Conservation (phyloP, 2,797 vertebrate genomes). For the Anguilla anguilla region DNA sequence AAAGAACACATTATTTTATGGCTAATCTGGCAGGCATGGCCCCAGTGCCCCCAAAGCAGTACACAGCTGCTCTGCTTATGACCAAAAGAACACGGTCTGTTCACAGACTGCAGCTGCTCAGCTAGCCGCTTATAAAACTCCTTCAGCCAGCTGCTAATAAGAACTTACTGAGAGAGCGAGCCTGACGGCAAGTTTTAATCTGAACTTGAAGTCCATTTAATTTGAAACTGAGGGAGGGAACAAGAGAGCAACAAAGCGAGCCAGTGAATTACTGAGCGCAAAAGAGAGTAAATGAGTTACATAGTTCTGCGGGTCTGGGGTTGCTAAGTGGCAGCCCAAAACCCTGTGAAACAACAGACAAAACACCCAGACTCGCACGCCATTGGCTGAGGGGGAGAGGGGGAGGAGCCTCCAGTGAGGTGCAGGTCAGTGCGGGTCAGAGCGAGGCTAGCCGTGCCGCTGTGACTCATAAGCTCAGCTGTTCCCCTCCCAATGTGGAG, state of each 20-base stretch:
- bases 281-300: background rate
- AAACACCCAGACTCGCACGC: background rate
- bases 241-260: background rate
- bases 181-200: background rate
- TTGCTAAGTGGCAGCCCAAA: background rate
- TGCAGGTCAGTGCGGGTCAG: slow-evolving; percentile 21
- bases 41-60: background rate
- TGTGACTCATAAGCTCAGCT: background rate
- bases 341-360: background rate
- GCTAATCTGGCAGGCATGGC: background rate
- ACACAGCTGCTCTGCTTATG: background rate
- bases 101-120: background rate
- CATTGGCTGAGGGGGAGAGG: background rate
- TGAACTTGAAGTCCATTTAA: background rate
- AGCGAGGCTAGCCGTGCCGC: background rate
- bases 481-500: background rate
- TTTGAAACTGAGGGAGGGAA: background rate
- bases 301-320: background rate
- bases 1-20: background rate
- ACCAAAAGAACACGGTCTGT: background rate
- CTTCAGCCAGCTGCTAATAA: background rate
- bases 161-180: background rate
- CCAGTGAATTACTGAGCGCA: background rate
- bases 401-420: background rate
- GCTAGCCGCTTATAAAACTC: background rate